Conservation (phyloP, 2,888 invertebrate species). For the Drosophila mayaguana region DNA sequence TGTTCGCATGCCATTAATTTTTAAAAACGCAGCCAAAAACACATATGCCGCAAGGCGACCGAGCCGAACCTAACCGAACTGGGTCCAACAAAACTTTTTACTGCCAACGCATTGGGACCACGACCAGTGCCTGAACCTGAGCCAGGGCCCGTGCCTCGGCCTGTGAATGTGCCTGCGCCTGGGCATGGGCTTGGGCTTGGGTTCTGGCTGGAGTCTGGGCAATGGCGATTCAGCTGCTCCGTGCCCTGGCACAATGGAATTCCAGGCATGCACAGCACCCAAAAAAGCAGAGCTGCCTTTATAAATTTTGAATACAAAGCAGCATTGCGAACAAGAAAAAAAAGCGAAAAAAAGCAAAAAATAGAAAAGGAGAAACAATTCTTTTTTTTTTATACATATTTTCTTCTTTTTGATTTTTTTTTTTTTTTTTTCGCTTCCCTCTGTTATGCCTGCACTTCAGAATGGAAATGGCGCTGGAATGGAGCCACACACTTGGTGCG, state of each 20-base stretch:
- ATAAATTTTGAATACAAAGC: slow-evolving; percentile 75
- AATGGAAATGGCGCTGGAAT: slow-evolving; percentile 5
- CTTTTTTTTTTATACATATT: slow-evolving; percentile 10
- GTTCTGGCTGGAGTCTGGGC: slow-evolving; percentile 21
- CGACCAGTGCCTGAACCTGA: slow-evolving; percentile 4
- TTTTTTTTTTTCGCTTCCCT: background rate
- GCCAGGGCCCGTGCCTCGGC: background rate
- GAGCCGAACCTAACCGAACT: background rate
- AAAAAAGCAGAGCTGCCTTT: slow-evolving; percentile 50
- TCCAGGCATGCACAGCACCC: slow-evolving; percentile 55
- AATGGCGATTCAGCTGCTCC: slow-evolving; percentile 52
- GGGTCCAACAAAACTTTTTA: slow-evolving; percentile 49
- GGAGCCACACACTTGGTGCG: slow-evolving; percentile 4
- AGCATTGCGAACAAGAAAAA: slow-evolving; percentile 35
- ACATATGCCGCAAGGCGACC: slow-evolving; percentile 75
- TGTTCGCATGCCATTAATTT: slow-evolving; percentile 81
- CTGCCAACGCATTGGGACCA: slow-evolving; percentile 34
- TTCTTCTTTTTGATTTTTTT: background rate
- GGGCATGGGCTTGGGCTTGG: slow-evolving; percentile 1
- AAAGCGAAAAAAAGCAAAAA: slow-evolving; percentile 18
- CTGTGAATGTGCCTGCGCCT: background rate
- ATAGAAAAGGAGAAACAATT: slow-evolving; percentile 13
- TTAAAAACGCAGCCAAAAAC: slow-evolving; percentile 65
- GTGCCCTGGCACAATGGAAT: slow-evolving; percentile 57
- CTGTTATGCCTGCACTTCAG: slow-evolving; percentile 51